Conservation (phyloP, 2,888 invertebrate genomes). For the Petrophora chlorosata region DNA sequence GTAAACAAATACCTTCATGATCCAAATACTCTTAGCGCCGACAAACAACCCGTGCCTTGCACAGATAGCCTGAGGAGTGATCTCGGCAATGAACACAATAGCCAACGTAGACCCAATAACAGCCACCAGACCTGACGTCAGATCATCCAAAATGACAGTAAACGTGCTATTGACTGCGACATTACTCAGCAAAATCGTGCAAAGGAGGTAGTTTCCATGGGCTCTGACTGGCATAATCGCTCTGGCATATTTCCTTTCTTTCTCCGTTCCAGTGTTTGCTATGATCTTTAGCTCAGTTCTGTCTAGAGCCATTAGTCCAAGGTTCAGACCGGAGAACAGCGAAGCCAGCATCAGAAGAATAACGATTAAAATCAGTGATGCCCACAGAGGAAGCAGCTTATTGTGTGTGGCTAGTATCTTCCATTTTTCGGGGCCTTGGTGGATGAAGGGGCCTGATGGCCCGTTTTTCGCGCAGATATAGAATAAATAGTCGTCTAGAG, state of each 20-base stretch:
- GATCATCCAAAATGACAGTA: conserved; percentile 96
- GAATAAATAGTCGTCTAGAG: conserved; percentile 62
- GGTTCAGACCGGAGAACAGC: conserved; percentile 97
- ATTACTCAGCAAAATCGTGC: conserved; percentile 91
- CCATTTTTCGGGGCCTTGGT: conserved; percentile 87
- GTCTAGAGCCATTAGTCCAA: conserved; percentile 98
- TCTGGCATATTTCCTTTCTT: conserved; percentile 92
- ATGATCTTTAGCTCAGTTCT: conserved; percentile 97
- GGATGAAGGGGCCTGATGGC: conserved; percentile 70
- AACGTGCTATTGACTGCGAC: conserved; percentile 98
- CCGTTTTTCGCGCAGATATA: conserved; percentile 68
- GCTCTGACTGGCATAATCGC: conserved; percentile 96
- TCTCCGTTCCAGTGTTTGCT: conserved; percentile 94
- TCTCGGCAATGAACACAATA: conserved; percentile 99
- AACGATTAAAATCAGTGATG: conserved; percentile 88
- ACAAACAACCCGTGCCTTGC: conserved; percentile 96
- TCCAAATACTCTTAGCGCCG: conserved; percentile 96
- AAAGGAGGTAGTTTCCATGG: conserved; percentile 96
- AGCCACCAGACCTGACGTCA: conserved; percentile 96
- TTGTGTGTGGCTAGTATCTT: conserved; percentile 87
- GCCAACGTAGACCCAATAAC: conserved; percentile 95
- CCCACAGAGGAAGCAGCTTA: conserved; percentile 91
- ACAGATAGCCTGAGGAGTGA: conserved; percentile 97
- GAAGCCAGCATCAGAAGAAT: conserved; percentile 94
- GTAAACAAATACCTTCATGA: conserved; percentile 96